These are phyloP conservation scores for Alectura lathami DNA, from an alignment of 2,113 vertebrate species.

Conservation along the genomic window DNA sequence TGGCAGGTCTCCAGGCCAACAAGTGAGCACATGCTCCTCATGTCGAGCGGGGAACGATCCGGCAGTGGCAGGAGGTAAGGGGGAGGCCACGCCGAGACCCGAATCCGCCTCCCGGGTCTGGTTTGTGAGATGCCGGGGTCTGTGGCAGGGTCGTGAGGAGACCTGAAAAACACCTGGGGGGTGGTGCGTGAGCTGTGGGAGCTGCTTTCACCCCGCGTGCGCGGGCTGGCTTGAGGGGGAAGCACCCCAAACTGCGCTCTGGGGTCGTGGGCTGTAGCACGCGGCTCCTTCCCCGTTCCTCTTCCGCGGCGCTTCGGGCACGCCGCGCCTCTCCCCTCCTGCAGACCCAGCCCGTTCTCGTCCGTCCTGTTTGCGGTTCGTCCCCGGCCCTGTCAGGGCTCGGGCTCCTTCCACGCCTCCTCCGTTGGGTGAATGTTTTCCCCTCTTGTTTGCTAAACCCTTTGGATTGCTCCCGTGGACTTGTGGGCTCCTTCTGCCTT, in stretches of 20 bases:
- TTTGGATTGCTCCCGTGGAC: neutral
- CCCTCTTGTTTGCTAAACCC: constrained; percentile 16
- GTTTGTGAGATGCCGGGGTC: neutral
- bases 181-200: neutral
- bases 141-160: neutral
- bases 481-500: constrained; percentile 22
- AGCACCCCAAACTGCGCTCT: rapidly evolving
- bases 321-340: neutral
- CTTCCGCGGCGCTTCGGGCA: neutral
- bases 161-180: neutral
- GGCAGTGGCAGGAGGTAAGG: constrained; percentile 22
- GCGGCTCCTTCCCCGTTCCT: neutral
- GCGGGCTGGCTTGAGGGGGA: neutral
- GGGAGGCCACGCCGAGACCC: constrained; percentile 12
- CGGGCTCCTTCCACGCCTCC: neutral
- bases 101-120: neutral
- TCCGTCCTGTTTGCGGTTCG: neutral
- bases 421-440: neutral
- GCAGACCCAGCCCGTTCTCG: neutral
- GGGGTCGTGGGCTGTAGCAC: neutral
- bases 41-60: constrained; percentile 49
- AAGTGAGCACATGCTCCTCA: constrained; percentile 65
- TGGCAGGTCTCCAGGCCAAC: constrained; percentile 62
- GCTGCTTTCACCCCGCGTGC: rapidly evolving
- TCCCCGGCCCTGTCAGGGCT: neutral